Percentiles rank a stretch among this genome's conserved stretches.
These are phyloP conservation scores for Drosophila melanogaster DNA, from an alignment of 1,140 invertebrate species.

Conservation along the genomic window Release_6_plus_ISO1_MT NC_004354.4:11154501-11155000, in stretches of 20 bases:
- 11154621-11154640: constrained; percentile 42
- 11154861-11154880: constrained; percentile 11
- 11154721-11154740: constrained; percentile 1
- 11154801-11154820: constrained; percentile 23
- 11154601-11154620: constrained; percentile 24
- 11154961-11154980: constrained; percentile 38
- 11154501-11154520: too few species aligned
- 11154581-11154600: constrained; percentile 6
- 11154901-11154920: constrained; percentile 55
- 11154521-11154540: too few species aligned
- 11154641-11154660: constrained; percentile 40
- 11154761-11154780: constrained; percentile 40
- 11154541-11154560: background rate
- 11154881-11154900: constrained; percentile 19
- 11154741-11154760: constrained; percentile 15
- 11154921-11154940: constrained; percentile 60
- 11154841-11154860: constrained; percentile 19
- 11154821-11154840: constrained; percentile 2
- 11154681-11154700: constrained; percentile 50
- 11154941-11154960: constrained; percentile 43
- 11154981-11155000: constrained; percentile 47
- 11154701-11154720: constrained; percentile 9
- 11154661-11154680: constrained; percentile 41
- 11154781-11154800: constrained; percentile 65
- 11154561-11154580: constrained; percentile 8